phyloP scores from a whole-genome alignment of 2,113 vertebrate species.

The Corvus hawaiiensis region DNA sequence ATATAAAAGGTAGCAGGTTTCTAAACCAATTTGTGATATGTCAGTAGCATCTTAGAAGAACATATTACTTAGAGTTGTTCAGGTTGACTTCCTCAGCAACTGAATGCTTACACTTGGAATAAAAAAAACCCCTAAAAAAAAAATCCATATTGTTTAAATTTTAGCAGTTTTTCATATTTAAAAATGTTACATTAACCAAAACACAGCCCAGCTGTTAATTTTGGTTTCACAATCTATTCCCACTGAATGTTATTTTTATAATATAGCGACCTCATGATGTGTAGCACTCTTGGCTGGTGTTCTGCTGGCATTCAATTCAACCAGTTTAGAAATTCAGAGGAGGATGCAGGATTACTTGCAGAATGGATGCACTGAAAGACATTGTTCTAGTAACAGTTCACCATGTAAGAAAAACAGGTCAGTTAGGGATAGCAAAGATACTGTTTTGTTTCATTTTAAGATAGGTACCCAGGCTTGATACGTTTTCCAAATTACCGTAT shows the following conservation, averaged over 20 bases:
- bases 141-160: neutral
- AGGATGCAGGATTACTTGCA: neutral
- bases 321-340: neutral
- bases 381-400: neutral
- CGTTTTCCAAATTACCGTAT: neutral
- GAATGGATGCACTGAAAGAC: neutral
- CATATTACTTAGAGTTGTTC: neutral
- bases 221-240: neutral
- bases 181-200: neutral
- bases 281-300: neutral
- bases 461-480: neutral
- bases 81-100: neutral
- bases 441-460: neutral
- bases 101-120: neutral
- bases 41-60: slow-evolving; percentile 3
- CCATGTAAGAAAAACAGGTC: neutral
- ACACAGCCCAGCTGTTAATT: neutral
- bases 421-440: neutral
- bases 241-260: neutral
- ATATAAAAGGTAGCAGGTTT: neutral
- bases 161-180: neutral
- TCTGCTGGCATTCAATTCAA: neutral
- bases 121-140: neutral
- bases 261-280: neutral
- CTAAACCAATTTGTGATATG: neutral